These are phyloP conservation scores for Nylanderia fulva DNA, from an alignment of 1,140 invertebrate genomes.

Conservation along the genomic window DNA sequence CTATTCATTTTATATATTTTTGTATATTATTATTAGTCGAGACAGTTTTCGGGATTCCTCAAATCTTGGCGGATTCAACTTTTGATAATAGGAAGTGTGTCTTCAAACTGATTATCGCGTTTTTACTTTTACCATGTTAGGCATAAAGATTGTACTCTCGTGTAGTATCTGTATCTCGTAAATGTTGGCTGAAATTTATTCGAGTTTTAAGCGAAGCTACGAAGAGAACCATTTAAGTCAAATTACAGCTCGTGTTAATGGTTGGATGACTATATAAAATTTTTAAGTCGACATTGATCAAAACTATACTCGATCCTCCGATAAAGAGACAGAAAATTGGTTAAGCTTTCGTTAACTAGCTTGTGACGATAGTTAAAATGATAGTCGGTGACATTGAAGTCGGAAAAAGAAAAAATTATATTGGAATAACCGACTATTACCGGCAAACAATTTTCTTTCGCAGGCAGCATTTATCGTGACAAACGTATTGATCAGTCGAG, in stretches of 20 bases:
- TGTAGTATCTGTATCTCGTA: neutral
- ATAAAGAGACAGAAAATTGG: conserved; percentile 18
- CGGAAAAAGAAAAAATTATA: conserved; percentile 2
- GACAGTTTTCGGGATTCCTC: conserved; percentile 30
- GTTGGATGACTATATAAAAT: neutral
- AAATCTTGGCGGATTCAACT: conserved; percentile 32
- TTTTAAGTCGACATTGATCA: neutral
- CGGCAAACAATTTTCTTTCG: conserved; percentile 1
- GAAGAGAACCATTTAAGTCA: neutral
- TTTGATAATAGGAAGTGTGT: neutral
- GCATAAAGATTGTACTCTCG: neutral
- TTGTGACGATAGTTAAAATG: neutral
- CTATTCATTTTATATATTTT: no score
- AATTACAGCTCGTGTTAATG: neutral
- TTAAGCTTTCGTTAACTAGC: neutral
- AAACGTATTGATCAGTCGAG: conserved; percentile 36
- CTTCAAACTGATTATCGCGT: neutral
- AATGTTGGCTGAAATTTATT: neutral
- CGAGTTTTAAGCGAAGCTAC: neutral
- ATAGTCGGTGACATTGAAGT: neutral
- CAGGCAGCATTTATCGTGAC: conserved; percentile 2
- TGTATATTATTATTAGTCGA: no score
- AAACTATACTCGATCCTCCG: neutral
- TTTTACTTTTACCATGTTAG: conserved; percentile 1
- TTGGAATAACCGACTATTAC: neutral